Conservation (phyloP, 2,797 vertebrate species). For the Notolepis coatsorum region DNA sequence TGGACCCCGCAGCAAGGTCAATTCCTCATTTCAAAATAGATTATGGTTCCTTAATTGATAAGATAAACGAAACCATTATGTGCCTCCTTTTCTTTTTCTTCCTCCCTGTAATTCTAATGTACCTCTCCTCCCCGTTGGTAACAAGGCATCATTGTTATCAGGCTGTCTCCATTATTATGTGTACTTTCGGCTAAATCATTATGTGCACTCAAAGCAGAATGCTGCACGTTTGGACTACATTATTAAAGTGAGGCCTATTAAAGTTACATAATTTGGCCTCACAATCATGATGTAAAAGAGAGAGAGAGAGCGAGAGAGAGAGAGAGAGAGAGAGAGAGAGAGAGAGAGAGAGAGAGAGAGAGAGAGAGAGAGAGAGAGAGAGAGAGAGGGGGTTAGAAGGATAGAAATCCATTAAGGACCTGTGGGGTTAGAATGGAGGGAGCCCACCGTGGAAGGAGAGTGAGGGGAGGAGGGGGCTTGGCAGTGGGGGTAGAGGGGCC, state of each 20-base stretch:
- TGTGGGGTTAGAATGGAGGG: constrained; percentile 38
- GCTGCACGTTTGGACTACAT: constrained; percentile 48
- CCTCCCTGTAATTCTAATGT: constrained; percentile 58
- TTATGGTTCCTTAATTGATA: constrained; percentile 78
- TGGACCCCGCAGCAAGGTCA: constrained; percentile 67
- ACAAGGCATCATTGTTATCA: constrained; percentile 70
- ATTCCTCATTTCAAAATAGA: constrained; percentile 77
- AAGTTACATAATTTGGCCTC: constrained; percentile 64
- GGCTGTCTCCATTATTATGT: constrained; percentile 71
- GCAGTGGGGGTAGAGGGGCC: constrained; percentile 62
- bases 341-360: constrained; percentile 45
- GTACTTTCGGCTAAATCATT: constrained; percentile 72
- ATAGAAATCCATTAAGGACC: constrained; percentile 47
- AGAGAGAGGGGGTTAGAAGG: no score
- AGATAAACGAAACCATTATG: constrained; percentile 72
- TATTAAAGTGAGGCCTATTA: constrained; percentile 68
- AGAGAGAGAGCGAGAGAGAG: constrained; percentile 43
- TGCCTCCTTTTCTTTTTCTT: constrained; percentile 39
- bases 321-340: constrained; percentile 44
- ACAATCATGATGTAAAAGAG: constrained; percentile 44
- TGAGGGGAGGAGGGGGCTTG: constrained; percentile 30
- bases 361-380: constrained; percentile 39
- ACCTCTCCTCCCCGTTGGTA: constrained; percentile 52
- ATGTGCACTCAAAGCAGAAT: constrained; percentile 56
- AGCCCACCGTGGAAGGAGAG: constrained; percentile 36